Percentiles rank a stretch among this genome's conserved stretches.
phyloP scores from a whole-genome alignment of 2,113 vertebrate genomes.

The Rafetus swinhoei region DNA sequence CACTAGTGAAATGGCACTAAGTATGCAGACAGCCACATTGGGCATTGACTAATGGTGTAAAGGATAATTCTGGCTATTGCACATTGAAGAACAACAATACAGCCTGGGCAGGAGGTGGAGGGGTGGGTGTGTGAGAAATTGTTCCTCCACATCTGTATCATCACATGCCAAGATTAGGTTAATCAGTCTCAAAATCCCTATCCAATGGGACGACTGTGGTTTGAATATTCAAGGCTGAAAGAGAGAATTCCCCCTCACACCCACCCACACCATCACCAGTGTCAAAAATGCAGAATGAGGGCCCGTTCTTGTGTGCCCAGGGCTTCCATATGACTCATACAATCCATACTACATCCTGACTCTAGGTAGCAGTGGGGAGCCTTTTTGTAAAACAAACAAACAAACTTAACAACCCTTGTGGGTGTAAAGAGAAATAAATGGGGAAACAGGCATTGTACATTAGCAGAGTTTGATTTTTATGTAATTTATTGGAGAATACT shows the following conservation, averaged over 20 bases:
- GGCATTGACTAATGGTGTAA: not conserved
- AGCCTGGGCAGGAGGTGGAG: not conserved
- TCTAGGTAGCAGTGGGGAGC: not conserved
- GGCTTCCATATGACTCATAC: slow-evolving; percentile 13
- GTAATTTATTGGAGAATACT: slow-evolving; percentile 20
- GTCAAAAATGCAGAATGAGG: slow-evolving; percentile 43
- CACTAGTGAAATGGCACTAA: not conserved
- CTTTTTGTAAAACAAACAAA: not conserved
- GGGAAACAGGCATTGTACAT: not conserved
- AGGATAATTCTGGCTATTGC: fast-evolving
- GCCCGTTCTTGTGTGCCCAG: slow-evolving; percentile 8
- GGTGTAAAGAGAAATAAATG: not conserved
- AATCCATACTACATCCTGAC: not conserved
- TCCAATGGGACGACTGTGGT: not conserved
- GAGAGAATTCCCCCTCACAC: not conserved
- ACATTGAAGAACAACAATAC: not conserved
- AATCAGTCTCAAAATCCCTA: not conserved
- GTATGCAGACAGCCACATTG: fast-evolving
- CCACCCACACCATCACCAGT: not conserved
- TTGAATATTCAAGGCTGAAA: slow-evolving; percentile 24
- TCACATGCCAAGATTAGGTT: not conserved
- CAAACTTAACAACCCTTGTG: not conserved
- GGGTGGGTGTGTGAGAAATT: not conserved
- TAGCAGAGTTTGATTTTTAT: not conserved
- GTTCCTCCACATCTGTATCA: slow-evolving; percentile 23